A percentile compares a stretch with the other conserved stretches of the same genome.
Conservation (phyloP, 2,113 vertebrate genomes). For the Numida meleagris region DNA sequence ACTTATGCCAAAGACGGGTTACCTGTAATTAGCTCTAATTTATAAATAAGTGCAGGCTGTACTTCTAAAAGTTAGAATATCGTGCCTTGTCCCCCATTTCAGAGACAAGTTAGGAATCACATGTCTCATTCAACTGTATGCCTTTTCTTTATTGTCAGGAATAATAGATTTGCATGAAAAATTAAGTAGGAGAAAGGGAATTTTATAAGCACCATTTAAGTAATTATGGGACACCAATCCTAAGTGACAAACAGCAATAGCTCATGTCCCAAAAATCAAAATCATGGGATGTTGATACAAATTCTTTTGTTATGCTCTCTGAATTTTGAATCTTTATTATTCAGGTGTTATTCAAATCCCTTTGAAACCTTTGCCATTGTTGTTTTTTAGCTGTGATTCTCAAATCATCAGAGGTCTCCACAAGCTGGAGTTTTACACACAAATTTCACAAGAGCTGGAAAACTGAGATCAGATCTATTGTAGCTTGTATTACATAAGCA, state of each 20-base stretch:
- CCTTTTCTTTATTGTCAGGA: neutral
- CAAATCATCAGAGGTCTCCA: neutral
- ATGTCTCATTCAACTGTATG: constrained; percentile 18
- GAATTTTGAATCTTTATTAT: neutral
- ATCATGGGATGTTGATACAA: neutral
- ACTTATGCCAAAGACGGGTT: constrained; percentile 70
- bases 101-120: constrained; percentile 34
- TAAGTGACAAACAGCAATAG: neutral
- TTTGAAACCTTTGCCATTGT: neutral
- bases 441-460: neutral
- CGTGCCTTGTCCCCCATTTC: constrained; percentile 57
- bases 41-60: constrained; percentile 74
- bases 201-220: neutral
- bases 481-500: neutral
- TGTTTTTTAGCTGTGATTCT: neutral
- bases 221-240: neutral
- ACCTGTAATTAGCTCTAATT: constrained; percentile 81
- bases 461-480: neutral
- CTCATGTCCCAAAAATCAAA: neutral
- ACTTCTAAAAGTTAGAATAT: constrained; percentile 68
- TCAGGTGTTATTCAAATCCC: neutral
- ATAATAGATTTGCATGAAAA: constrained; percentile 8
- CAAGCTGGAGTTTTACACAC: neutral
- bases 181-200: neutral
- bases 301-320: neutral